Evolutionary conservation across 2,888 invertebrate species (phyloP).

Genomic region (Podabrus alpinus): DNA sequence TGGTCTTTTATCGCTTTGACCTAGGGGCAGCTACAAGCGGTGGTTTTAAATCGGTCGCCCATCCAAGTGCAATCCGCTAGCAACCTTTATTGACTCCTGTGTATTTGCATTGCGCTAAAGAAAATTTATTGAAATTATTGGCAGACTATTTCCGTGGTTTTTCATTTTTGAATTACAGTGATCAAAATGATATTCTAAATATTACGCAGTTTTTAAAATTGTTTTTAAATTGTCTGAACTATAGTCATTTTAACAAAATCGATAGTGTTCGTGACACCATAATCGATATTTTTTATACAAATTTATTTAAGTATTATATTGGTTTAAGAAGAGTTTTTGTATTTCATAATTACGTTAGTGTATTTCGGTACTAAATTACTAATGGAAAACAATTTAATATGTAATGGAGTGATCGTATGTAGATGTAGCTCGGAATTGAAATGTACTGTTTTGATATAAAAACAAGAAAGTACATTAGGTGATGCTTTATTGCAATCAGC

Average conservation of each 20-base stretch:
- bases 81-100: too few relatives aligned
- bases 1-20: too few relatives aligned
- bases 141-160: too few relatives aligned
- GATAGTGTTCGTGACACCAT: not conserved
- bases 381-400: not conserved
- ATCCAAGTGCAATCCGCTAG: too few relatives aligned
- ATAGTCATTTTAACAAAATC: not conserved
- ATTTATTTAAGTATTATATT: not conserved
- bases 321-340: not conserved
- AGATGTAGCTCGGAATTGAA: not conserved
- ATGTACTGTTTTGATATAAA: not conserved
- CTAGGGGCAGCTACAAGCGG: too few relatives aligned
- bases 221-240: not conserved
- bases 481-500: not conserved
- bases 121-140: too few relatives aligned
- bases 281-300: not conserved
- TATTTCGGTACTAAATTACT: not conserved
- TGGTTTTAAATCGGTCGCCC: too few relatives aligned
- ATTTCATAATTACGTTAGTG: not conserved
- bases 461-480: not conserved
- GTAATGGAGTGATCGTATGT: too few relatives aligned
- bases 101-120: too few relatives aligned
- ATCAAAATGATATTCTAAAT: not conserved
- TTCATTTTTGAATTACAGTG: too few relatives aligned
- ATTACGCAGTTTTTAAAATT: not conserved